Base-by-base conservation (phyloP, 2,113 vertebrate genomes). In the Benitochromis conjunctus region DNA sequence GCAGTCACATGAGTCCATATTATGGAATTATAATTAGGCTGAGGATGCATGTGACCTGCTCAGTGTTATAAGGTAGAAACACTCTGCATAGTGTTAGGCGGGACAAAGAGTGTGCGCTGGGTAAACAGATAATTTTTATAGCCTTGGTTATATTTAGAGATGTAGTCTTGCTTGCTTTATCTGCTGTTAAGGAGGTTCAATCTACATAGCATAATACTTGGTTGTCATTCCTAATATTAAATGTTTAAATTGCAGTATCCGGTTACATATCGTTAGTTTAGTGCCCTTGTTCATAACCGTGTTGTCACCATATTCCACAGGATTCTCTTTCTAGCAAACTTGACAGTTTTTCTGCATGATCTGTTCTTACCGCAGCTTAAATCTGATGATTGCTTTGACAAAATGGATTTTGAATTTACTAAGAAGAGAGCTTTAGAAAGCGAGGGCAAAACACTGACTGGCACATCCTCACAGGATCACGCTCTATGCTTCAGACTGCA, bases 1-100 rank as follows among this genome's bases (percentile, higher is more conserved):
- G 38, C 43, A 34, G 83, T 92, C 90, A 93, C 91, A 92, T 89
- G 90, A 89, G 84, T 74, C 56, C 82, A 81, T 77, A 29, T 85
- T 83, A 86, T 86, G 81, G 38, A 82, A 53, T 90, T 85, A 81
- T 81, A 82, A 91, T 88, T 62, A 81, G 85, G 85, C 58, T 81
- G 24, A 58, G 81, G 87, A 77, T 46, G 16, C 89, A 88, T 91
- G 91, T 89, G 92, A 91, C 86, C 77, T 51, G 14, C 51, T 84
- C 6, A 60, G 80, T 55, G 81, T 79, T 66, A 69, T 16, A 56
- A 36, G 13, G 31, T 55, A 34, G 69, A 77, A 82, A 81, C 55
- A 51, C 26, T 34, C 53, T 21, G 48, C 16, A 19, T 36, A 56
- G 9, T 43, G 34, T 87, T 71, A 66, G 74, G 7, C n/a, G 55